Evolutionary conservation across 1,140 invertebrate species (phyloP), one percentile per base, ranked within the genome.

Genomic region (Danaus melanippus): DNA sequence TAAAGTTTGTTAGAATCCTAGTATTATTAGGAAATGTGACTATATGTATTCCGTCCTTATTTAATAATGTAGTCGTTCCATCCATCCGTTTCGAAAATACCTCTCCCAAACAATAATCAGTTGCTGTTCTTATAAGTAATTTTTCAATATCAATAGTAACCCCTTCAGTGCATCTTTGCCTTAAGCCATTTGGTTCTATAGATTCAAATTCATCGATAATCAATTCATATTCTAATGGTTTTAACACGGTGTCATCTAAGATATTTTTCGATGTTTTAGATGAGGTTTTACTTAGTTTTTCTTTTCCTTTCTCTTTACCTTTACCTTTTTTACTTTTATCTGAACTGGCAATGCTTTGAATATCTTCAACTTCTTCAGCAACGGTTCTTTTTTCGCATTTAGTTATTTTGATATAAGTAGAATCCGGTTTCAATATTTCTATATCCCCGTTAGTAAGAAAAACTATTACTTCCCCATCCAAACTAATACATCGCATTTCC

Each of bases 31-130:
- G 70, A 65, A 85, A 80, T 46, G 77, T 83, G 42, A 87, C 81
- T 42, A 86, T 54, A 46, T 82, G 80, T 55, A 88, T 71, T 32
- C 89, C 88, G 60, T 88, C 79, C 60, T 84, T 87, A 74, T 87
- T 87, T 21, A 88, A 64, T 42, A 89, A 72, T 53, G 71, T 85
- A 69, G 78, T 79, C 17, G 87, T 90, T 12, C 89, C 89, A 71
- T 90, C 89, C 62, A 79, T 87, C 17, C 89, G 80, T 21, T 79
- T 77, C 17, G 80, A 84, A 68, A 88, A 89, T 67, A 88, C 76
- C 78, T 90, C 89, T 53, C 86, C 79, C 41, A 84, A 64, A 61
- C 84, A 80, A 76, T 86, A 89, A 73, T 89, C 86, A 41, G 86
- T 88, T 10, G 79, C 83, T 42, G 79, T 84, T 55, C 81, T 86